Base-by-base conservation (phyloP, 1,140 invertebrate genomes). In the Macrocentrus cingulum region DNA sequence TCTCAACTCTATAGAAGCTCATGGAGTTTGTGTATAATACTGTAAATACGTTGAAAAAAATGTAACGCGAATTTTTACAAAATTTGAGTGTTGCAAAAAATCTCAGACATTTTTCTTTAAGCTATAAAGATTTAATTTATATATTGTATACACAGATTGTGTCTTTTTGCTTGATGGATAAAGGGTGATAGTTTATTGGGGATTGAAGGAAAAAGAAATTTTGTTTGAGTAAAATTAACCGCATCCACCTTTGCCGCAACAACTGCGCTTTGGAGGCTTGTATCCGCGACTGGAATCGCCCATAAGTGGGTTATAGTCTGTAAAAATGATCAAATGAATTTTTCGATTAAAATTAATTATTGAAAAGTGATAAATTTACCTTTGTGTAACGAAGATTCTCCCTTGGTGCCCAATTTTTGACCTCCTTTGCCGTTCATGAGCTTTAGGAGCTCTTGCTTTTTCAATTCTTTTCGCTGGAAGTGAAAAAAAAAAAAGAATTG, bases 301-400 rank as follows among this genome's bases (percentile, higher is more conserved):
- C 77, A 78, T 81, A 46, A 82, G 63, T 22, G 80, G 80, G 70
- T 77, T 79, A 54, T 82, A 82, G 5, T 73, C 80, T 82, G 39
- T 18, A 51, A 50, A 16, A 1, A 34, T n/a, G 37, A 36, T 39
- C 11, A 49, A 18, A 13, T 11, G 13, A 25, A n/a, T 48, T 11
- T n/a, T 2, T 16, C 8, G 6, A 8, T 11, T 18, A 18, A 2
- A 18, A 32, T 29, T 49, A 52, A 50, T 11, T 16, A 15, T 32
- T 13, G 15, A 39, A 2, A 36, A 19, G 16, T 41, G 7, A 22
- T 11, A 36, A 44, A 6, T 50, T n/a, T n/a, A 71, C 74, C 69
- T 65, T 41, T 63, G 67, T 13, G 65, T 13, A 52, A 37, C 48
- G 62, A 59, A 19, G 53, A 51, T 41, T 61, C 53, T n/a, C 15